Percentiles rank a stretch among this genome's conserved stretches.
Evolutionary conservation across 2,888 invertebrate genomes (phyloP).

Genomic region (Chymomyza fuscimana): DNA sequence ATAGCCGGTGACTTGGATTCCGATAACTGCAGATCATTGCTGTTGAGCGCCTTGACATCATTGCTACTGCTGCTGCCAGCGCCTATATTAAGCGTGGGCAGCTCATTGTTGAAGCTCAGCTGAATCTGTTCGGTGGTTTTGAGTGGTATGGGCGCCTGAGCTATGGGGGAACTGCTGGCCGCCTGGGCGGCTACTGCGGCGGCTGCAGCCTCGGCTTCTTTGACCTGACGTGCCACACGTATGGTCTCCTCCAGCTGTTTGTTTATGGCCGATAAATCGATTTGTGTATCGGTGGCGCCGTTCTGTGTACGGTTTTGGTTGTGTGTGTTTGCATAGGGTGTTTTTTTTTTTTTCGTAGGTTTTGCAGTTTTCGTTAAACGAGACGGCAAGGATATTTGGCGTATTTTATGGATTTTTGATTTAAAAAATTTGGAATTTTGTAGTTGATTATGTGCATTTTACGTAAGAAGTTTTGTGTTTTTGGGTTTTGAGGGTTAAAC

Average conservation of each 20-base stretch:
- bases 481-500: slow-evolving; percentile 1
- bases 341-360: background rate
- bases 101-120: slow-evolving; percentile 76
- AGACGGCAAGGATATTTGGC: slow-evolving; percentile 18
- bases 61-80: slow-evolving; percentile 63
- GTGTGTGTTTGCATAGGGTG: slow-evolving; percentile 21
- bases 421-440: slow-evolving; percentile 57
- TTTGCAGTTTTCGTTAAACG: slow-evolving; percentile 15
- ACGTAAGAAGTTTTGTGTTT: slow-evolving; percentile 12
- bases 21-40: slow-evolving; percentile 81
- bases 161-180: slow-evolving; percentile 40
- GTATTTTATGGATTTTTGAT: slow-evolving; percentile 19
- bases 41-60: slow-evolving; percentile 54
- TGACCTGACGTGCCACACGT: slow-evolving; percentile 79
- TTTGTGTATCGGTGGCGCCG: slow-evolving; percentile 78
- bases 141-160: slow-evolving; percentile 60
- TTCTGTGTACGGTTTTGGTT: slow-evolving; percentile 51
- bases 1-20: slow-evolving; percentile 84
- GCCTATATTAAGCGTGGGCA: slow-evolving; percentile 46
- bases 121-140: slow-evolving; percentile 71
- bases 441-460: slow-evolving; percentile 55
- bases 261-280: slow-evolving; percentile 79
- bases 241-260: slow-evolving; percentile 80
- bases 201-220: slow-evolving; percentile 76
- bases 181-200: slow-evolving; percentile 55